Evolutionary conservation across 2,888 invertebrate species (phyloP), one percentile per base, ranked within the genome.

Genomic region (Gymnocheta viridis): DNA sequence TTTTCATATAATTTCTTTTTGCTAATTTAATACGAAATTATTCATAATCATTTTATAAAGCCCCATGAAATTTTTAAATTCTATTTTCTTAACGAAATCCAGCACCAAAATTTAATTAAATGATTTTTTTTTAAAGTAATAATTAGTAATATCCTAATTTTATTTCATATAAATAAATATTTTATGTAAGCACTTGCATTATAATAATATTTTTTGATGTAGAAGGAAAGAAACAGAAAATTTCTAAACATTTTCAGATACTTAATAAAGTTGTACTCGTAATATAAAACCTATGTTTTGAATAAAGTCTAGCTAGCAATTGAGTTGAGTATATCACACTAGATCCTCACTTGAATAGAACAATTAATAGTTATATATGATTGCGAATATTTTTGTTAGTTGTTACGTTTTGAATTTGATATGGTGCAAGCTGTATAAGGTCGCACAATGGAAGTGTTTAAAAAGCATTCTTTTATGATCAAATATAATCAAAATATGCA

Each of bases 81-180:
- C 54, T 62, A 70, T 17, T 41, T 74, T 64, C 76, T 80, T 74
- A 80, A 81, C 62, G 29, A 60, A 81, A 81, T 84, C 84, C 84
- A 84, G 84, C 84, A 84, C 84, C 84, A 77, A 81, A 84, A 69
- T 17, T 69, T 69, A 84, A 72, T 22, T 69, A 73, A 84, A 77
- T 17, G 38, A 66, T 64, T 70, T 51, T 44, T 24, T 41, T 64
- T 70, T 56, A 29, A 64, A 79, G 41, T 58, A 41, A 51, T 62
- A n/a, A n/a, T n/a, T n/a, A 74, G 22, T 66, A 58, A 70, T 51
- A 54, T 51, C 32, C 72, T 44, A 76, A 73, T 24, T 38, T 66
- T 62, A 62, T 27, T 41, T 62, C 41, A 67, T 56, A 12, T 41
- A n/a, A n/a, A n/a, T 32, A 58, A 19, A 62, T 17, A n/a, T n/a